Percentiles rank a stretch among this genome's conserved stretches.
These are phyloP conservation scores for Mastomys coucha DNA, from an alignment of 2,113 vertebrate species.

Conservation along the genomic window DNA sequence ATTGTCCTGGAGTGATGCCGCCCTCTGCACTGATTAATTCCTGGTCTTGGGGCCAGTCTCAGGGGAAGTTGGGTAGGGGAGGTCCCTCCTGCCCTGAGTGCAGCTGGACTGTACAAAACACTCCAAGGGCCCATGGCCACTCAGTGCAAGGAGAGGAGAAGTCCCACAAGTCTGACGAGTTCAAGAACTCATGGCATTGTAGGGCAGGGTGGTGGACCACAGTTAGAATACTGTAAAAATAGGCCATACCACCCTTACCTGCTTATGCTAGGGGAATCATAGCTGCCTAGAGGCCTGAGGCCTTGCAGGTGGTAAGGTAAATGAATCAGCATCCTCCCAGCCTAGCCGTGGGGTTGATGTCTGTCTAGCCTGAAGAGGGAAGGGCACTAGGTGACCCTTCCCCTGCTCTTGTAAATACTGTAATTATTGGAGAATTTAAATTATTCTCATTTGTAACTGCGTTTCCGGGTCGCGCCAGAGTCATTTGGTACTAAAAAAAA, in stretches of 20 bases:
- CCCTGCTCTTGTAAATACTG: constrained; percentile 81
- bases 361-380: constrained; percentile 66
- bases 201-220: constrained; percentile 50
- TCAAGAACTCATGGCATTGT: constrained; percentile 52
- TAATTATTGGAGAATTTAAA: constrained; percentile 84
- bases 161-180: constrained; percentile 23
- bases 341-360: constrained; percentile 73
- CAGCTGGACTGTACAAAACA: constrained; percentile 88
- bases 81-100: constrained; percentile 83
- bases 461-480: constrained; percentile 81
- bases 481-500: constrained; percentile 82
- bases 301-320: constrained; percentile 53
- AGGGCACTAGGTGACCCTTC: constrained; percentile 79
- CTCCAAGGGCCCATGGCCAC: constrained; percentile 71
- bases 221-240: constrained; percentile 71
- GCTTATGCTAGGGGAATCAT: constrained; percentile 14
- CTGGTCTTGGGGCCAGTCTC: constrained; percentile 86
- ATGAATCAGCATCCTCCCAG: constrained; percentile 64
- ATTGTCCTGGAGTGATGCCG: constrained; percentile 67
- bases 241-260: constrained; percentile 56
- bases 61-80: constrained; percentile 87
- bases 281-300: constrained; percentile 77
- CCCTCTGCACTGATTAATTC: constrained; percentile 84
- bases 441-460: constrained; percentile 87
- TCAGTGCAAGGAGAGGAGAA: constrained; percentile 46